Percentiles rank a stretch among this genome's conserved stretches.
phyloP scores from a whole-genome alignment of 1,140 invertebrate genomes.

The Tribolium madens region DNA sequence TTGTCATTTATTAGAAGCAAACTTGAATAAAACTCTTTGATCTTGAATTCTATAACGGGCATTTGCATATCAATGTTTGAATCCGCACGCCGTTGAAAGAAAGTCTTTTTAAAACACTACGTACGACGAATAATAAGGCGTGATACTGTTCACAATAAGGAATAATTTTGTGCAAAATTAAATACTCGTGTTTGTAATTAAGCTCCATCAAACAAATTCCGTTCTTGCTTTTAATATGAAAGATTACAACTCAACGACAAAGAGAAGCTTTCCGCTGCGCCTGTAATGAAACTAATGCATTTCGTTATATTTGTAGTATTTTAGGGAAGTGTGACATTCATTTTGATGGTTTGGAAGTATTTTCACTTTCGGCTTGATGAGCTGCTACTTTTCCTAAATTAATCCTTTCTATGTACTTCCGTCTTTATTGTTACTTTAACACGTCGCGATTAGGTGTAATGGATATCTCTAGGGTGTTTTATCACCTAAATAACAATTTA shows the following conservation, averaged over 20 bases:
- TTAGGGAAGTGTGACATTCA: conserved; percentile 30
- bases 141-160: no score
- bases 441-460: neutral
- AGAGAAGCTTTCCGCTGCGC: conserved; percentile 15
- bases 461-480: neutral
- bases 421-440: conserved; percentile 2
- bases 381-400: conserved; percentile 15
- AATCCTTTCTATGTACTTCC: conserved; percentile 13
- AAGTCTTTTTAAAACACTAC: neutral
- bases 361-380: conserved; percentile 22
- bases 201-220: neutral
- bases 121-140: neutral
- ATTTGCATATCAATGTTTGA: conserved; percentile 25
- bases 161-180: neutral
- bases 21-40: conserved; percentile 4
- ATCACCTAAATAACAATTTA: neutral
- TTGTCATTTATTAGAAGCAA: conserved; percentile 24
- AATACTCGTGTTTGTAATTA: conserved; percentile 2
- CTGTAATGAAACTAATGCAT: conserved; percentile 27
- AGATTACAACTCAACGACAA: conserved; percentile 7
- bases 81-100: neutral
- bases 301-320: conserved; percentile 19
- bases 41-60: conserved; percentile 8
- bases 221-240: conserved; percentile 3
- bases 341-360: conserved; percentile 29